Evolutionary conservation across 2,797 vertebrate species (phyloP).

Genomic region (Phaenicophaeus curvirostris): DNA sequence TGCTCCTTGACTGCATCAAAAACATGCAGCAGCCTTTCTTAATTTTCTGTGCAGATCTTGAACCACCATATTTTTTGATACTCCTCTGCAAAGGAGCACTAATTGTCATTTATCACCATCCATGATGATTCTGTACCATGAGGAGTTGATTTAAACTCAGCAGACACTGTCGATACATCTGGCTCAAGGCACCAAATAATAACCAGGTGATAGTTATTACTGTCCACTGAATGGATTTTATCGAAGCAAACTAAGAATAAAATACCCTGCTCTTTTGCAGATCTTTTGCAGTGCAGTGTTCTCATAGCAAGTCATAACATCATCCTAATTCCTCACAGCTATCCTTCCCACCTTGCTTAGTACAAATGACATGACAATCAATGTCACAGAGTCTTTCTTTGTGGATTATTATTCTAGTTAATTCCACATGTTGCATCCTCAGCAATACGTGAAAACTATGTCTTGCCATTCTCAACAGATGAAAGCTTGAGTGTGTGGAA

Average conservation of each 20-base stretch:
- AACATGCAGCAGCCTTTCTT: not conserved
- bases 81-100: not conserved
- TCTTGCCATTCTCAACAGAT: conserved; percentile 1
- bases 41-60: not conserved
- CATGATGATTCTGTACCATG: not conserved
- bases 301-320: conserved; percentile 1
- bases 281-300: not conserved
- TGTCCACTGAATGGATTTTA: not conserved
- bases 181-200: not conserved
- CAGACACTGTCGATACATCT: rapidly evolving
- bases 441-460: conserved; percentile 2
- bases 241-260: not conserved
- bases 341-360: conserved; percentile 31
- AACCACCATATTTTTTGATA: not conserved
- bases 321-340: conserved; percentile 29
- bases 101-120: not conserved
- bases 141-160: not conserved
- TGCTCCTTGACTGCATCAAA: not conserved
- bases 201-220: not conserved
- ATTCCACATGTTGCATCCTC: conserved; percentile 34
- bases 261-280: not conserved
- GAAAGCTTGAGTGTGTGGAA: not conserved
- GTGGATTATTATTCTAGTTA: conserved; percentile 31
- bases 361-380: conserved; percentile 53
- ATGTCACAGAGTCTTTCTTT: conserved; percentile 34